Base-by-base conservation (phyloP, 2,113 vertebrate genomes). In the Epinephelus lanceolatus region DNA sequence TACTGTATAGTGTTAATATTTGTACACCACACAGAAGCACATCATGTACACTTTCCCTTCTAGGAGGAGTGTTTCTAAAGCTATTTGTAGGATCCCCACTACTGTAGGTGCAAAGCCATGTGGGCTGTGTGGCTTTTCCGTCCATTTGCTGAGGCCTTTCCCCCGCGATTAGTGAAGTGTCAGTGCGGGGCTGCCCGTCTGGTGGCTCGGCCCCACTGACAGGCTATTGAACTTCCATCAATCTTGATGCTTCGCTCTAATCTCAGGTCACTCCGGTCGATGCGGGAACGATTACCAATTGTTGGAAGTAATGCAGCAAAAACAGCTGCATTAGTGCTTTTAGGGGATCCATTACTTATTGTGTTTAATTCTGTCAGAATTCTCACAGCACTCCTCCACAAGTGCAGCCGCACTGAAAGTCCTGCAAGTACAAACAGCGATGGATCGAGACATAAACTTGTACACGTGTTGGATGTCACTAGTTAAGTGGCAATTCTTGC, bases 201-300 rank as follows among this genome's bases (percentile, higher is more conserved):
- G 37, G 75, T 78, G 62, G 45, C 18, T 84, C 21, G 23, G 63
- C 42, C 83, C 76, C 69, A 30, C 42, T 19, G 65, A 70, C 76
- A 76, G 45, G 59, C 14, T 71, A 94, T 93, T 86, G 93, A 94
- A 92, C 78, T 71, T 21, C 80, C 71, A 73, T 92, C 88, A 78
- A 19, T 88, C 84, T 23, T 42, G 69, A 76, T 63, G 70, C 76
- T 86, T 83, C 87, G 57, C 71, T 70, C 52, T 88, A 68, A 89
- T 89, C 86, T 76, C 71, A 30, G 85, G 79, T 92, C 84, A 82
- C 53, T 52, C 71, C 15, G 83, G 81, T 92, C 91, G 72, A 60
- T 91, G 73, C 2, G 6, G 4, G 65, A 92, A 82, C 76, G 71
- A 81, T 85, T 86, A 81, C 40, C 80, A 55, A 47, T 81, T 68